Evolutionary conservation across 2,113 vertebrate species (phyloP), one percentile per base, ranked within the genome.

Genomic region (Callithrix jacchus): DNA sequence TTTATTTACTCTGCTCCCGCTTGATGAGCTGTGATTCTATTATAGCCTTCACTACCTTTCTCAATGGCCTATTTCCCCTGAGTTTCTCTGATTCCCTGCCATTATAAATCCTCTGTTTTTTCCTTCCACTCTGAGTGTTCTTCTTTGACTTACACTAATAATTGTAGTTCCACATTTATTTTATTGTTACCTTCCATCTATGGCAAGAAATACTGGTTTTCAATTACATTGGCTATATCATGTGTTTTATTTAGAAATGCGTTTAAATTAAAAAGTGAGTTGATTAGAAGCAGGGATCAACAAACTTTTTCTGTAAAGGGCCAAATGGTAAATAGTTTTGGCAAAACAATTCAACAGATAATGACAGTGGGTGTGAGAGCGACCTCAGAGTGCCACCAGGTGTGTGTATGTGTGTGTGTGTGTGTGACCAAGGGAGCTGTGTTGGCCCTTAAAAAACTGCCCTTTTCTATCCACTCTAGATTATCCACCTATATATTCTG

Each of bases 11-110:
- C 93, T 64, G 18, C 84, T 97, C 77, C 49, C 94, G 74, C 56
- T 42, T 94, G 35, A 47, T 37, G 56, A 93, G 35, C 86, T 87
- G 40, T 92, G 93, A 90, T 76, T 20, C 96, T 96, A 83, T 97
- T 96, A 92, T 82, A 97, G 74, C 74, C 92, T 84, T 71, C 35
- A 10, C 37, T 76, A 0, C 35, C 73, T 96, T 96, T 93, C 83
- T 92, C 96, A 94, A 47, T 84, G 96, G 93, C 56, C 1, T 17
- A 3, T 70, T 45, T 70, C 8, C 52, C 35, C 32, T 32, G 27
- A 25, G 45, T 37, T 11, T 40, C 37, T 37, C 68, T 3, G 30
- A n/a, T 7, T 66, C 18, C 35, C 71, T 23, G 30, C 16, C 27
- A 30, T 13, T 83, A 42, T 18, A 76, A 81, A 52, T 73, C 16